Evolutionary conservation across 2,888 invertebrate genomes (phyloP).

Genomic region (Ditylenchus weischeri): DNA sequence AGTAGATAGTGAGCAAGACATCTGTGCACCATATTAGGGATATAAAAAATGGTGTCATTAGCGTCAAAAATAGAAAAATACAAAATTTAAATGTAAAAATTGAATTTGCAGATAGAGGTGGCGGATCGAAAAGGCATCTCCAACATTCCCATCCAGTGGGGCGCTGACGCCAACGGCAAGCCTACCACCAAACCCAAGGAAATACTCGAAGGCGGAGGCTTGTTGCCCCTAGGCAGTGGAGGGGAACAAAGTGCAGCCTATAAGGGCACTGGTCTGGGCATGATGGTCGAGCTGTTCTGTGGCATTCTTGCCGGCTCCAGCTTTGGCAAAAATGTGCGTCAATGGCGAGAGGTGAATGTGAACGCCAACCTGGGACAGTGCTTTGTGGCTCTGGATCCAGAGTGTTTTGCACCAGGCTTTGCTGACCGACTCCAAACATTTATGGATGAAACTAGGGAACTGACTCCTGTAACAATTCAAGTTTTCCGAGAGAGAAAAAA

Average conservation of each 20-base stretch:
- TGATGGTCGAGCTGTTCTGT: conserved; percentile 81
- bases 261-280: conserved; percentile 78
- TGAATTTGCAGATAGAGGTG: conserved; percentile 72
- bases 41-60: background rate
- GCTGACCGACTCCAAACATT: conserved; percentile 49
- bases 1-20: too few species aligned
- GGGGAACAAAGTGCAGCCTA: conserved; percentile 66
- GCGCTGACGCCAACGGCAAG: conserved; percentile 69
- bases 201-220: conserved; percentile 59
- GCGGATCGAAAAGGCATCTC: conserved; percentile 71
- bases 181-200: conserved; percentile 59
- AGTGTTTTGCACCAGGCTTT: conserved; percentile 58
- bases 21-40: background rate
- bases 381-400: conserved; percentile 58
- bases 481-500: background rate
- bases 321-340: conserved; percentile 76
- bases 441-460: conserved; percentile 50
- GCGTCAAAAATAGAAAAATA: too few species aligned
- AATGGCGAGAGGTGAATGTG: conserved; percentile 66
- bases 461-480: conserved; percentile 41
- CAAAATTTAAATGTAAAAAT: background rate
- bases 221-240: conserved; percentile 62
- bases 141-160: conserved; percentile 79
- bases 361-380: conserved; percentile 52
- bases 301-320: conserved; percentile 72